A percentile compares a stretch with the other conserved stretches of the same genome.
These are phyloP conservation scores for Rhabdophis nuchalis DNA, from an alignment of 2,797 vertebrate species.

Conservation along the genomic window DNA sequence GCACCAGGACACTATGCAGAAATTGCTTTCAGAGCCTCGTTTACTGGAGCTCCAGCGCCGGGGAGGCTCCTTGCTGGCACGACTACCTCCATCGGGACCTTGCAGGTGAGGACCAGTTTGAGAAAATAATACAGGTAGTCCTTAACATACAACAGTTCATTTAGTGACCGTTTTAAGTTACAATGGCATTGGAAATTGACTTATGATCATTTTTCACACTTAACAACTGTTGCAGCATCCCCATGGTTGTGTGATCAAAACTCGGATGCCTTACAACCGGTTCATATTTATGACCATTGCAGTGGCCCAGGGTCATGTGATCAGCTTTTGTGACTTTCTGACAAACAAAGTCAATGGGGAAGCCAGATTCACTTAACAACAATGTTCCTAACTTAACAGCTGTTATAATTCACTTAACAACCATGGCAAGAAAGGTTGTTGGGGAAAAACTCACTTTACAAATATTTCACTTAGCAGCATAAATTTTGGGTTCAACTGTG, in stretches of 20 bases:
- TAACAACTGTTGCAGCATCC: neutral
- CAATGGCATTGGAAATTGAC: neutral
- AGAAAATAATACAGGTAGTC: neutral
- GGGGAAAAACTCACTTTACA: neutral
- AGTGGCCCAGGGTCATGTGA: neutral
- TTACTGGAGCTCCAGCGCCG: constrained; percentile 81
- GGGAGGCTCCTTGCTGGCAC: constrained; percentile 85
- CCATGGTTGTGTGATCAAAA: neutral
- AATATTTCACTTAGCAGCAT: neutral
- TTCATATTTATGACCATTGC: neutral
- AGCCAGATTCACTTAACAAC: neutral
- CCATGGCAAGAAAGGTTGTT: neutral
- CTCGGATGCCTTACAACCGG: neutral
- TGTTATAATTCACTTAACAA: neutral
- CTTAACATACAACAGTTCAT: neutral
- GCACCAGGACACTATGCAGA: constrained; percentile 79
- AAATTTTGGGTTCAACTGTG: neutral
- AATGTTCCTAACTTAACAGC: neutral
- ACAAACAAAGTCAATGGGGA: neutral
- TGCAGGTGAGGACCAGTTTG: constrained; percentile 73
- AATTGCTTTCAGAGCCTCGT: constrained; percentile 81
- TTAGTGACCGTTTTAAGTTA: neutral
- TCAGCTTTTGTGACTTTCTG: neutral
- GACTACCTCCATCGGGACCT: constrained; percentile 74
- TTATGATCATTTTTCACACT: neutral